Evolutionary conservation across 2,888 invertebrate genomes (phyloP), one percentile per base, ranked within the genome.

Genomic region (Drosophila robusta): DNA sequence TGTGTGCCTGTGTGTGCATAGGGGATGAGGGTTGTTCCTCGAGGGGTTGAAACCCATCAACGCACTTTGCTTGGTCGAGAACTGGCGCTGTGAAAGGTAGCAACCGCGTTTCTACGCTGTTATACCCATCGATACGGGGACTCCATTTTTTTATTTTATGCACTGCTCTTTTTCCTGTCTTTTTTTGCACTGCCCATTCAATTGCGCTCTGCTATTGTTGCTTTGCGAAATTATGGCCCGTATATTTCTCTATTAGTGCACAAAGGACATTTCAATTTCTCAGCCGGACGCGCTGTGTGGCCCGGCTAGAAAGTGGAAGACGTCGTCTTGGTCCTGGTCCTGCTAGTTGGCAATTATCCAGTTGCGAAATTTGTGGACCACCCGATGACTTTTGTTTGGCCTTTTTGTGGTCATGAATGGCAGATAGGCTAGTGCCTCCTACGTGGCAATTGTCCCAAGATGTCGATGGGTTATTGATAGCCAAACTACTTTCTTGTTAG

Each of bases 1-100:
- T 47, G 41, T 66, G 44, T 5, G 3, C 6, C 7, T 63, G 57
- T 58, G 42, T 57, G 44, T 46, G 44, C 42, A 66, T 56, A 87
- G 81, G 85, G 89, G 87, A 80, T 89, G 85, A 85, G 85, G 85
- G 85, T 87, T 85, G 85, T 69, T 84, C 42, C 46, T 49, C 18
- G 83, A 75, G 85, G 85, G 85, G 87, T 84, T 89, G 87, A 83
- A 78, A 61, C 62, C 65, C 70, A 51, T 74, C 80, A 47, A 57
- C 62, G 77, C 87, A 80, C 80, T 80, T 82, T 72, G 65, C 77
- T 82, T 61, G 75, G 50, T 64, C 70, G 54, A 67, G 82, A 75
- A 84, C 89, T 89, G 89, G 87, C 86, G 85, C 86, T 86, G 86
- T 70, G 89, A 86, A 89, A 86, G 87, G 86, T 89, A 86, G 86